Evolutionary conservation across 1,140 invertebrate species (phyloP).

Genomic region (Drosophila lacteicornis): DNA sequence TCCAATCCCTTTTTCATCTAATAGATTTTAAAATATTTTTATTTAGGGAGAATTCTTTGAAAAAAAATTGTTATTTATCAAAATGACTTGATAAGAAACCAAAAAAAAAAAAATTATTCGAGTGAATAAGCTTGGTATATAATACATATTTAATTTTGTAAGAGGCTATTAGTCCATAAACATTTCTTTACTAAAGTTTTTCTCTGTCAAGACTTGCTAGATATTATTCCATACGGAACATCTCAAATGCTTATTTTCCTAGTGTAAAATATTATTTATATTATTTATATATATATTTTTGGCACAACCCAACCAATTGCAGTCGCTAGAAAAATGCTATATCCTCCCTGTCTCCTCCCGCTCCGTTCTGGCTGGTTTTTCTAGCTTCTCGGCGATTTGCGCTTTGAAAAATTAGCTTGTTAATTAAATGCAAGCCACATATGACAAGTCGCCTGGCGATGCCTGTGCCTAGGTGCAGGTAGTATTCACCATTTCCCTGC

Average conservation of each 20-base stretch:
- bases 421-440: conserved; percentile 79
- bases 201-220: too few relatives aligned
- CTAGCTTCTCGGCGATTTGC: conserved; percentile 60
- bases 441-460: conserved; percentile 61
- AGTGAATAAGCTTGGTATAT: too few relatives aligned
- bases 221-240: too few relatives aligned
- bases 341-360: conserved; percentile 3
- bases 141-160: too few relatives aligned
- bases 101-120: too few relatives aligned
- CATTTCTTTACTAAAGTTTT: too few relatives aligned
- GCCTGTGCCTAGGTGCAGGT: conserved; percentile 28
- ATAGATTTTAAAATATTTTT: too few relatives aligned
- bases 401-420: conserved; percentile 82
- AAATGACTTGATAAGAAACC: too few relatives aligned
- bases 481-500: conserved; percentile 9
- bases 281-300: conserved; percentile 47
- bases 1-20: neutral
- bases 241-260: neutral
- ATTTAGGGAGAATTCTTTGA: too few relatives aligned
- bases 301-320: conserved; percentile 53
- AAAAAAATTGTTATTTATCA: too few relatives aligned
- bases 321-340: conserved; percentile 13
- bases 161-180: too few relatives aligned
- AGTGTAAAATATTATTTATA: conserved; percentile 16
- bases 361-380: conserved; percentile 12